Evolutionary conservation across 2,113 vertebrate genomes (phyloP), one percentile per base, ranked within the genome.

Genomic region (Microtus richardsoni): DNA sequence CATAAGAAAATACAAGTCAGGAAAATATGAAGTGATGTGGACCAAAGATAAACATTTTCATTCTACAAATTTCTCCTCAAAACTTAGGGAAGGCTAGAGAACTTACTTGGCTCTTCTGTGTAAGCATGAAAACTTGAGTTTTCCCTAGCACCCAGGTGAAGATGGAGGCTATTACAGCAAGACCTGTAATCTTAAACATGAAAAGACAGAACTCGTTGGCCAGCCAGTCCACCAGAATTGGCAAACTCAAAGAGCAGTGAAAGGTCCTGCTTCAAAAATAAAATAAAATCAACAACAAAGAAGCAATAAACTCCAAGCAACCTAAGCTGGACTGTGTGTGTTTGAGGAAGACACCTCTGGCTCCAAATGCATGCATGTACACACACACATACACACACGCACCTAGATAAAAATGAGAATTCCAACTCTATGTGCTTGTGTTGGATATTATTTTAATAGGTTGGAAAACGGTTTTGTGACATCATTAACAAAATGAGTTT

Each of bases 401-500:
- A 17, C 26, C 26, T 30, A 79, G 33, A 36, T 89, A 85, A 93
- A 93, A 91, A 95, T 89, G 60, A 92, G 83, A 87, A 68, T 91
- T 41, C 60, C 41, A 13, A 19, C 7, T 49, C n/a, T 24, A 13
- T 89, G n/a, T 11, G 0, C 8, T 16, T 62, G 19, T 71, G 10
- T 24, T 66, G 10, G 68, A 22, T 54, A 33, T 74, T 39, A 41
- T 94, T 95, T 95, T 92, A 91, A 86, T 47, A 92, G 71, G 17
- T 49, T 94, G 91, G 70, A 58, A 71, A 47, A 30, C 24, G 30
- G 17, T 52, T 14, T 80, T 96, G 49, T 88, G 58, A 58, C 39
- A 92, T 66, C 8, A 10, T 26, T 90, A 93, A 94, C 78, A 80
- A 88, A 96, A 96, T 91, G 95, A 88, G 84, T 97, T 97, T 97